Evolutionary conservation across 2,888 invertebrate genomes (phyloP).

Genomic region (Drosophila stalkeri): DNA sequence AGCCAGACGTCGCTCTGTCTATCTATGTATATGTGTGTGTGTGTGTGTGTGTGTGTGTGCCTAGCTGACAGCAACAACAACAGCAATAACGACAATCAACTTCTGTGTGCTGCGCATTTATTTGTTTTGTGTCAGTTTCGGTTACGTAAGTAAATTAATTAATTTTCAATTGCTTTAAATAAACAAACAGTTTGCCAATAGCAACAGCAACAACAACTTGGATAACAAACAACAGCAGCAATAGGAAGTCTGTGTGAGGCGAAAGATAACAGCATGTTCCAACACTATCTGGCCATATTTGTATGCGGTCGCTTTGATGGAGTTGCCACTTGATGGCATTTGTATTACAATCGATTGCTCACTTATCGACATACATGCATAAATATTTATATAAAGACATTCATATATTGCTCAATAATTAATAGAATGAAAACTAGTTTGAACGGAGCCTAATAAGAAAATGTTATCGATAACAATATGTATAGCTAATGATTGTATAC

Average conservation of each 20-base stretch:
- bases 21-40: slow-evolving; percentile 10
- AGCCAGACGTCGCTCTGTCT: slow-evolving; percentile 32
- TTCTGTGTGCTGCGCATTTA: slow-evolving; percentile 54
- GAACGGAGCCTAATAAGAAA: background rate
- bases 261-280: slow-evolving; percentile 13
- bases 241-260: slow-evolving; percentile 6
- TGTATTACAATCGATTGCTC: slow-evolving; percentile 5
- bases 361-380: background rate
- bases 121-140: slow-evolving; percentile 77
- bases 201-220: slow-evolving; percentile 28
- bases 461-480: background rate
- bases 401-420: background rate
- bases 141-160: slow-evolving; percentile 80
- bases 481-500: background rate
- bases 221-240: background rate
- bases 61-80: slow-evolving; percentile 30
- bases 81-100: slow-evolving; percentile 16
- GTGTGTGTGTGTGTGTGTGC: slow-evolving; percentile 31
- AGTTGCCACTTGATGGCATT: slow-evolving; percentile 6
- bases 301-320: slow-evolving; percentile 10
- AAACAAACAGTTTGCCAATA: slow-evolving; percentile 70
- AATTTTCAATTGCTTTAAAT: slow-evolving; percentile 78
- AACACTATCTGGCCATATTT: background rate
- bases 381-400: background rate
- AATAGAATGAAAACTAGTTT: background rate